A percentile compares a stretch with the other conserved stretches of the same genome.
Evolutionary conservation across 2,113 vertebrate genomes (phyloP).

Genomic region (Eulacestoma nigropectus): DNA sequence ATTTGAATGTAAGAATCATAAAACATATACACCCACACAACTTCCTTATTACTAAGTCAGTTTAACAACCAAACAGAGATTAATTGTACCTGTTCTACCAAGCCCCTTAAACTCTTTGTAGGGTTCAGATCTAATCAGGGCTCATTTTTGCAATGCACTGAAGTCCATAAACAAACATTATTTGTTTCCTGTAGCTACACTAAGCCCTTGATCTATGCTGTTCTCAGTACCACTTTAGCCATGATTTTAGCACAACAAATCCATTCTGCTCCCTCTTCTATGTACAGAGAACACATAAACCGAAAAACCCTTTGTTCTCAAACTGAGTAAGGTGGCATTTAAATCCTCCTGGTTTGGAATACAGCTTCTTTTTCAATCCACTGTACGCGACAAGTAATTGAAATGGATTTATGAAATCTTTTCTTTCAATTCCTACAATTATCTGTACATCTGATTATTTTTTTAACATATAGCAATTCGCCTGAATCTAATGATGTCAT

Average conservation of each 20-base stretch:
- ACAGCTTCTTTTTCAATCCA: background rate
- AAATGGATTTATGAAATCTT: background rate
- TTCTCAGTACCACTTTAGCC: background rate
- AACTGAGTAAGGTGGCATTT: background rate
- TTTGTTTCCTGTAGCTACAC: background rate
- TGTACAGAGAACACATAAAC: background rate
- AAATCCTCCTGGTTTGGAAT: background rate
- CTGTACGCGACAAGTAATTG: background rate
- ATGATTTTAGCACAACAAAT: background rate
- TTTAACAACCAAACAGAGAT: background rate
- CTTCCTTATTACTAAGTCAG: background rate
- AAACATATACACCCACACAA: background rate
- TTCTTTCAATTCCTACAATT: background rate
- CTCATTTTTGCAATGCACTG: background rate
- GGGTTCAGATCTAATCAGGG: background rate
- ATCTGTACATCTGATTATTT: background rate
- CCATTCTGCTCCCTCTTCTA: background rate
- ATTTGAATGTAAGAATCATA: background rate
- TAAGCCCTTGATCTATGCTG: background rate
- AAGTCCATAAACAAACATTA: background rate
- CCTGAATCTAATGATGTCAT: background rate
- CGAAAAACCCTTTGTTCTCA: slow-evolving; percentile 26
- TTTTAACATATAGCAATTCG: background rate
- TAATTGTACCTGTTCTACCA: background rate
- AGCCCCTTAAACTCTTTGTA: background rate